Evolutionary conservation across 2,113 vertebrate species (phyloP).

Genomic region (Myodes glareolus): DNA sequence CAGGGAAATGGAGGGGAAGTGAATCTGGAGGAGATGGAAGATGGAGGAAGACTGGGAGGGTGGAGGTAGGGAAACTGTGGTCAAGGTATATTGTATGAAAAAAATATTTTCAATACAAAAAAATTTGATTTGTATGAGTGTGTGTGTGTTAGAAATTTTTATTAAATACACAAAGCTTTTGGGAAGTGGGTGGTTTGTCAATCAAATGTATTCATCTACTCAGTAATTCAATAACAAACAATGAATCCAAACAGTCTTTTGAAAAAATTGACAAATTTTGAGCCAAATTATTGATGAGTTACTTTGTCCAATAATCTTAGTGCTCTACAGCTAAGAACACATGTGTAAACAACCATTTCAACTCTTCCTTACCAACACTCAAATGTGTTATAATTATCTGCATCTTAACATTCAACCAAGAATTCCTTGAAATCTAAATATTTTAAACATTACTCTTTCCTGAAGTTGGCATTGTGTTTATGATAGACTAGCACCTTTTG

Average conservation of each 20-base stretch:
- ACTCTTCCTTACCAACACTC: neutral
- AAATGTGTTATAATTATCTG: slow-evolving; percentile 13
- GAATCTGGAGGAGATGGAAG: neutral
- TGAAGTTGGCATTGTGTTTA: slow-evolving; percentile 56
- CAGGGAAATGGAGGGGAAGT: neutral
- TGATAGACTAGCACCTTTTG: slow-evolving; percentile 54
- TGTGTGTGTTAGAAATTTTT: slow-evolving; percentile 53
- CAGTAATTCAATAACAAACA: neutral
- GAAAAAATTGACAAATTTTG: slow-evolving; percentile 54
- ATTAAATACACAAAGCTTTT: neutral
- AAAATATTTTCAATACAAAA: neutral
- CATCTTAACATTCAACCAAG: slow-evolving; percentile 33
- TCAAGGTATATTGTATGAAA: neutral
- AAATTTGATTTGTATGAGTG: neutral
- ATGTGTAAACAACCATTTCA: neutral
- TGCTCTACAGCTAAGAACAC: slow-evolving; percentile 11
- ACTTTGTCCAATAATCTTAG: neutral
- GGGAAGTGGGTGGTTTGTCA: neutral
- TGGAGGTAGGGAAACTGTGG: neutral
- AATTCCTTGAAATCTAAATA: neutral
- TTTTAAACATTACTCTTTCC: neutral
- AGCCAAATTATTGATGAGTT: slow-evolving; percentile 44
- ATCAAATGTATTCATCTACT: slow-evolving; percentile 40
- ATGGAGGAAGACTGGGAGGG: neutral
- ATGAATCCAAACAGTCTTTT: slow-evolving; percentile 11